Percentiles rank a stretch among this genome's conserved stretches.
Conservation (phyloP, 2,797 vertebrate genomes). For the Tolypeutes matacus region DNA sequence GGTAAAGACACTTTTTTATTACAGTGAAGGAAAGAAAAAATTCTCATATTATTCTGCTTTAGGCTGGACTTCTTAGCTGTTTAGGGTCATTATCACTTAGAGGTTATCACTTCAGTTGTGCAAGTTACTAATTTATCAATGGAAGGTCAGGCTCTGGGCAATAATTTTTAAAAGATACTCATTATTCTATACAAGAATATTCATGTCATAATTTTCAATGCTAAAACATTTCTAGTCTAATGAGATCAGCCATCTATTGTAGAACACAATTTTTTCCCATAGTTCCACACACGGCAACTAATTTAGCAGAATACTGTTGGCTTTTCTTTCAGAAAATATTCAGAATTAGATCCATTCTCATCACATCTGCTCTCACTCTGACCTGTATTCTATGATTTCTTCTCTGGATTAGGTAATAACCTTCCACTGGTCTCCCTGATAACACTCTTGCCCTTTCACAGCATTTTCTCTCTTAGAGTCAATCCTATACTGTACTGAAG, state of each 20-base stretch:
- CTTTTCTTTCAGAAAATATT: background rate
- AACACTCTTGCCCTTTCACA: background rate
- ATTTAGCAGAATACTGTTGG: background rate
- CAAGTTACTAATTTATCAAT: background rate
- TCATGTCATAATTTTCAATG: background rate
- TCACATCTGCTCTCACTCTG: background rate
- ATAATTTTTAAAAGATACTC: background rate
- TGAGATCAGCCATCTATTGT: background rate
- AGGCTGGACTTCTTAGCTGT: background rate
- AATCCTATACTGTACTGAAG: background rate
- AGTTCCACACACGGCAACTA: background rate
- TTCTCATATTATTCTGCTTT: constrained; percentile 19
- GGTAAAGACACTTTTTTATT: background rate
- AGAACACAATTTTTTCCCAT: background rate
- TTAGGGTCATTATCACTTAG: background rate
- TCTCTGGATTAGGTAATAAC: background rate
- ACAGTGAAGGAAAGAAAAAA: background rate
- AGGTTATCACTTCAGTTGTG: background rate
- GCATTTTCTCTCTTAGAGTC: background rate
- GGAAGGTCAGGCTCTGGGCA: background rate
- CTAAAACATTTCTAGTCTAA: background rate
- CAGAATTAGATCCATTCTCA: background rate
- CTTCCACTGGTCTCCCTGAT: background rate
- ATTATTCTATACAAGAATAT: background rate
- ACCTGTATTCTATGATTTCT: background rate